A percentile compares a stretch with the other conserved stretches of the same genome.
Evolutionary conservation across 2,888 invertebrate species (phyloP).

Genomic region (Hedya salicella): DNA sequence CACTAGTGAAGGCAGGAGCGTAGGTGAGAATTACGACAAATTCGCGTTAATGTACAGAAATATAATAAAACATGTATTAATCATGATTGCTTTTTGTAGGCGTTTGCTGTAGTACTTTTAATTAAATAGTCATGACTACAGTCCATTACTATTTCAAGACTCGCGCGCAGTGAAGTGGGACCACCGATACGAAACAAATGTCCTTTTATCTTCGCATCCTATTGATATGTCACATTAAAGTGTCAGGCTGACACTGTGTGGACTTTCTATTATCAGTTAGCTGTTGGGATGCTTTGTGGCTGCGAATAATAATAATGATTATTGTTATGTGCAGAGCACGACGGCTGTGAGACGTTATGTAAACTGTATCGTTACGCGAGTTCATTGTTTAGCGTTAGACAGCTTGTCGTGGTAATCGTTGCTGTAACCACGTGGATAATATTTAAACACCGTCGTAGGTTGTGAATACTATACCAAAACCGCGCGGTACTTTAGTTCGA

Average conservation of each 20-base stretch:
- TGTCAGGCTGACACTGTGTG: slow-evolving; percentile 62
- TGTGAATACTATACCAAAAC: slow-evolving; percentile 20
- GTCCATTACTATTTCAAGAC: slow-evolving; percentile 1
- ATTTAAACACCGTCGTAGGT: slow-evolving; percentile 25
- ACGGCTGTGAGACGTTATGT: slow-evolving; percentile 44
- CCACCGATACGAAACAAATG: slow-evolving; percentile 56
- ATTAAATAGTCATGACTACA: slow-evolving; percentile 3
- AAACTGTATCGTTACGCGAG: slow-evolving; percentile 52
- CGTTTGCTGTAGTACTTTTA: slow-evolving; percentile 13
- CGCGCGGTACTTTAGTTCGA: neutral
- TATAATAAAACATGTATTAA: neutral
- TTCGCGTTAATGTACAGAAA: slow-evolving; percentile 4
- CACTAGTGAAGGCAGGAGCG: neutral
- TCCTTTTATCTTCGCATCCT: slow-evolving; percentile 64
- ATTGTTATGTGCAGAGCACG: slow-evolving; percentile 41
- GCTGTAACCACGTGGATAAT: slow-evolving; percentile 54
- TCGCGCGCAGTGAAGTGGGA: neutral
- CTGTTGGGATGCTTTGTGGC: slow-evolving; percentile 53
- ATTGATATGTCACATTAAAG: slow-evolving; percentile 73
- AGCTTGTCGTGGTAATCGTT: slow-evolving; percentile 52
- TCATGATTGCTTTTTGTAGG: neutral
- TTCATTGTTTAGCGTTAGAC: slow-evolving; percentile 61
- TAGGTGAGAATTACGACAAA: slow-evolving; percentile 20
- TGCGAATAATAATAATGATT: slow-evolving; percentile 47
- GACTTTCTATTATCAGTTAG: slow-evolving; percentile 63